phyloP scores from a whole-genome alignment of 1,140 invertebrate genomes.

The Pissodes strobi region DNA sequence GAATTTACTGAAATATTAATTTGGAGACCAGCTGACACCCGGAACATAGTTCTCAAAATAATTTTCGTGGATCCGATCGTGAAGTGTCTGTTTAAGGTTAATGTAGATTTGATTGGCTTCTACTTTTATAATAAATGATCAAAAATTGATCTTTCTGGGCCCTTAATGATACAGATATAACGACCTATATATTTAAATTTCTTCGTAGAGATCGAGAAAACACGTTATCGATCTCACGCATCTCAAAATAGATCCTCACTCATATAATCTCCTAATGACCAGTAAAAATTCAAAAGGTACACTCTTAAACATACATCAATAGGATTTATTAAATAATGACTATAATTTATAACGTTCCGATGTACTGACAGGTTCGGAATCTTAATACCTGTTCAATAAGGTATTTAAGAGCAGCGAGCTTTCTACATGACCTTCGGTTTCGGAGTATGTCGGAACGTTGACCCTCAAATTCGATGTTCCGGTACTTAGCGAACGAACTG shows the following conservation, averaged over 20 bases:
- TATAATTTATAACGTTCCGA: slow-evolving; percentile 34
- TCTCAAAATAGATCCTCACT: no score
- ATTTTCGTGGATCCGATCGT: not conserved
- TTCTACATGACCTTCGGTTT: slow-evolving; percentile 23
- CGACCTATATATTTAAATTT: no score
- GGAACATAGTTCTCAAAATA: not conserved
- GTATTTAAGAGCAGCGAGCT: slow-evolving; percentile 18
- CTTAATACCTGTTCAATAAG: slow-evolving; percentile 26
- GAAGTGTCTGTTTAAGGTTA: not conserved
- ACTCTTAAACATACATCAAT: slow-evolving; percentile 30
- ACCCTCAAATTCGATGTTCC: slow-evolving; percentile 28
- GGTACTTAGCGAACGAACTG: slow-evolving; percentile 17
- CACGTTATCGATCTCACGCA: no score
- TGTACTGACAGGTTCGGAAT: slow-evolving; percentile 27
- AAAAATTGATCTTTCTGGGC: not conserved
- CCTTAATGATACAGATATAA: no score
- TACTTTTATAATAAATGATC: not conserved
- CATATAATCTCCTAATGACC: slow-evolving; percentile 24
- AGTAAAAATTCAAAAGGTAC: slow-evolving; percentile 27
- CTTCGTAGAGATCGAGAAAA: no score
- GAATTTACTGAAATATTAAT: slow-evolving; percentile 23
- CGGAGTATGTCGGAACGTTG: slow-evolving; percentile 18
- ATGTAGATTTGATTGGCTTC: not conserved
- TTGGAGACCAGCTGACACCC: slow-evolving; percentile 2
- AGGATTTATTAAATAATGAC: slow-evolving; percentile 35